Evolutionary conservation across 2,113 vertebrate species (phyloP).

Genomic region (Nothocercus nigrocapillus): DNA sequence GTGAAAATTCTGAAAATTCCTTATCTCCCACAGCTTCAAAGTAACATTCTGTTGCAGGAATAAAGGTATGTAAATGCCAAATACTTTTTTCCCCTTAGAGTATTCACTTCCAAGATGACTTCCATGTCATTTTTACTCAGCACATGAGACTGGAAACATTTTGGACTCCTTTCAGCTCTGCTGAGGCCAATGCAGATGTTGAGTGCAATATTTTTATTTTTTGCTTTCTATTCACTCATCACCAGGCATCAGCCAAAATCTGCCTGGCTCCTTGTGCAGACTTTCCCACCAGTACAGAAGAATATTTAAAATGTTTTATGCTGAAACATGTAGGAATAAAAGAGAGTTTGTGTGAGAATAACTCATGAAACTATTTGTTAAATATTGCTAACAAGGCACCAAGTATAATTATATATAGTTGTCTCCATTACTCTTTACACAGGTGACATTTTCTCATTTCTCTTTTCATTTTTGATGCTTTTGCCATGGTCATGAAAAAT

Average conservation of each 20-base stretch:
- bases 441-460: slow-evolving; percentile 45
- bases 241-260: slow-evolving; percentile 34
- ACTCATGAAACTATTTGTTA: slow-evolving; percentile 38
- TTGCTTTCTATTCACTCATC: slow-evolving; percentile 53
- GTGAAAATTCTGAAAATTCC: slow-evolving; percentile 4
- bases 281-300: slow-evolving; percentile 19
- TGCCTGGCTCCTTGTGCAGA: slow-evolving; percentile 37
- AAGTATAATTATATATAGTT: slow-evolving; percentile 56
- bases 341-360: slow-evolving; percentile 41
- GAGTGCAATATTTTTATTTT: slow-evolving; percentile 49
- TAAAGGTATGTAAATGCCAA: background rate
- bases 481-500: slow-evolving; percentile 1
- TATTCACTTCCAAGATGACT: slow-evolving; percentile 27
- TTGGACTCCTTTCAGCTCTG: slow-evolving; percentile 23
- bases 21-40: slow-evolving; percentile 18
- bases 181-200: slow-evolving; percentile 61
- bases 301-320: slow-evolving; percentile 48
- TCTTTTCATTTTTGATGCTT: slow-evolving; percentile 20
- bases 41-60: slow-evolving; percentile 42
- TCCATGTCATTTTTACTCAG: slow-evolving; percentile 44
- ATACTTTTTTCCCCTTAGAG: background rate
- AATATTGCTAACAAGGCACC: slow-evolving; percentile 43
- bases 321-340: slow-evolving; percentile 33
- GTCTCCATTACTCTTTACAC: slow-evolving; percentile 27
- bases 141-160: slow-evolving; percentile 32